These are phyloP conservation scores for Colletes collaris DNA, from an alignment of 2,888 invertebrate species.

Conservation along the genomic window DNA sequence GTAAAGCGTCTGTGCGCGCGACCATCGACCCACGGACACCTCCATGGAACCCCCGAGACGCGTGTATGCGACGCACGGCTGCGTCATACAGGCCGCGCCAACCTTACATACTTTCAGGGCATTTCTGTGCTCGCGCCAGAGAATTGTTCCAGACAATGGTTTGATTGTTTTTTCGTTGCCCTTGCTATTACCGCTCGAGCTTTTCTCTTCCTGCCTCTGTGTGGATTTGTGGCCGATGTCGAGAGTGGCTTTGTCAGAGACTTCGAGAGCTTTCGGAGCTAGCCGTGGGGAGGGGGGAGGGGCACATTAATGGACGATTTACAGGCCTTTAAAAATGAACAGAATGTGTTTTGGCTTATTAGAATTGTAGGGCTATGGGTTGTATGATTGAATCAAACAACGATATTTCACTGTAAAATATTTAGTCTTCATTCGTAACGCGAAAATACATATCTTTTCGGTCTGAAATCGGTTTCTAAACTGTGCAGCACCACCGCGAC, in stretches of 20 bases:
- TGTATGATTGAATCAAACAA: too few relatives aligned
- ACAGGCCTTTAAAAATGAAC: not conserved
- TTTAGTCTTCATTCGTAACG: too few relatives aligned
- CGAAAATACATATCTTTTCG: too few relatives aligned
- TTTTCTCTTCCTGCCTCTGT: not conserved
- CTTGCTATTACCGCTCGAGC: not conserved
- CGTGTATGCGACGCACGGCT: not conserved
- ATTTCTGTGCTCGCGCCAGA: slow-evolving; percentile 17
- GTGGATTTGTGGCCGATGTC: not conserved
- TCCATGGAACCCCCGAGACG: not conserved
- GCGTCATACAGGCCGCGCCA: slow-evolving; percentile 1
- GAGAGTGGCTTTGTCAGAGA: not conserved
- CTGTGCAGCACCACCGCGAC: too few relatives aligned
- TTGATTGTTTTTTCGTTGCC: slow-evolving; percentile 24
- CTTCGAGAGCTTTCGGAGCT: not conserved
- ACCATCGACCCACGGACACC: slow-evolving; percentile 58
- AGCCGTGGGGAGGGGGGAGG: too few relatives aligned
- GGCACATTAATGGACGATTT: not conserved
- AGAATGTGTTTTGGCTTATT: not conserved
- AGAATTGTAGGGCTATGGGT: too few relatives aligned
- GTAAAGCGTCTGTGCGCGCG: slow-evolving; percentile 72
- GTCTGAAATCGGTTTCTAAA: too few relatives aligned
- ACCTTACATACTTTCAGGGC: slow-evolving; percentile 25
- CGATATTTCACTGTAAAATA: too few relatives aligned
- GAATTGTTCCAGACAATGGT: slow-evolving; percentile 40